A percentile compares a stretch with the other conserved stretches of the same genome.
These are phyloP conservation scores for Rhamphomyia laevipes DNA, from an alignment of 2,888 invertebrate species.

Conservation along the genomic window DNA sequence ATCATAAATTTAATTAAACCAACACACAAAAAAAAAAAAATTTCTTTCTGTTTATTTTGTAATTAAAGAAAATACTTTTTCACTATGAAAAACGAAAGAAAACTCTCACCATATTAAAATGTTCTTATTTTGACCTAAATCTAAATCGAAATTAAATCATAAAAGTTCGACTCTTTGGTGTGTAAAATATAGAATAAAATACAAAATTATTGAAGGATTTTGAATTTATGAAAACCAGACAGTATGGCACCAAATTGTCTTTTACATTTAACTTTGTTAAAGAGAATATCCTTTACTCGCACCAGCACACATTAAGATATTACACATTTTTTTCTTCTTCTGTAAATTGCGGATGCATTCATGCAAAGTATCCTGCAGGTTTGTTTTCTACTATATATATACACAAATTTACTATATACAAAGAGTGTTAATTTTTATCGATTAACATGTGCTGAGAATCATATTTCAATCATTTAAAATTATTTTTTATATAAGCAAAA, in stretches of 20 bases:
- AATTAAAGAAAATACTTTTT: too few species aligned
- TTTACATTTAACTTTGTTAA: not conserved
- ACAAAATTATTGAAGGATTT: not conserved
- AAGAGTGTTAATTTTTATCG: not conserved
- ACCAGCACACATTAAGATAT: not conserved
- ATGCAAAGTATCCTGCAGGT: not conserved
- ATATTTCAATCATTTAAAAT: conserved; percentile 2
- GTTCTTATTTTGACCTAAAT: too few species aligned
- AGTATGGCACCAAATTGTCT: conserved; percentile 22
- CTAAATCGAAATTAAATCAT: too few species aligned
- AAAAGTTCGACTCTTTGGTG: too few species aligned
- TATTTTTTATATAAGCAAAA: not conserved
- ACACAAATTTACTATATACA: not conserved
- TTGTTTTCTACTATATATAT: not conserved
- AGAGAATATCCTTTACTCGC: not conserved
- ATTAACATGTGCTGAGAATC: conserved; percentile 3
- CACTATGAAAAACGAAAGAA: too few species aligned
- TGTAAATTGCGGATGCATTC: too few species aligned
- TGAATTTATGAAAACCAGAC: conserved; percentile 20
- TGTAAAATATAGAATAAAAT: not conserved
- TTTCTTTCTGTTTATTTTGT: too few species aligned
- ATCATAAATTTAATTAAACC: too few species aligned
- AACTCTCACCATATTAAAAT: too few species aligned
- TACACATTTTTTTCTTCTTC: too few species aligned
- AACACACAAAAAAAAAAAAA: too few species aligned